Evolutionary conservation across 1,140 invertebrate genomes (phyloP), one percentile per base, ranked within the genome.

Genomic region (Brachionus plicatilis): DNA sequence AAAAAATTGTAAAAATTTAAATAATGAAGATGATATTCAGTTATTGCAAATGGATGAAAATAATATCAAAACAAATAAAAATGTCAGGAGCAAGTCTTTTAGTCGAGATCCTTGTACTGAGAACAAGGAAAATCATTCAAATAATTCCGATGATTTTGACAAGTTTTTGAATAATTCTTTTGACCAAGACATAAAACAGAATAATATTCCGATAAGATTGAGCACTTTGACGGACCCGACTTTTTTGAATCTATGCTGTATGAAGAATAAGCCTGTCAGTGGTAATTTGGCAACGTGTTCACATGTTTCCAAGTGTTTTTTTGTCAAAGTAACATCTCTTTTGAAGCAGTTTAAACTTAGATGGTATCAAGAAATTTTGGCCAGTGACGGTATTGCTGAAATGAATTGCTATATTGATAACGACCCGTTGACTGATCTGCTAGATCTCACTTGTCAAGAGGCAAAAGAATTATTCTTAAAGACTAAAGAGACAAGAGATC

Each of bases 281-380:
- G 12, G 4, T 24, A 50, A 27, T 50, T 50, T 76, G 43, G 20
- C 72, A n/a, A 53, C 41, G 6, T 76, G 72, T n/a, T 9, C 45
- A 12, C 72, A 76, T n/a, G 9, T 50, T 20, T 27, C 47, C 33
- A 47, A 76, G 27, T 47, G 72, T 29, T 76, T 50, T 76, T 76
- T 76, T 50, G 47, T 47, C 11, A 45, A 47, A 53, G 72, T 76
- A 12, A 47, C 29, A 14, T 50, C 43, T 6, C 8, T 27, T 27
- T 50, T 76, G 47, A 76, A 24, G 11, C 72, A 76, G 50, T 29
- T 27, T 76, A 76, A 76, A 50, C 24, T 76, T 7, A 76, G 9
- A 76, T 76, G 72, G 72, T 76, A 76, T 27, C 72, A 76, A 76
- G 72, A 76, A 12, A 53, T 76, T 47, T 12, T 76, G 24, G 24